phyloP scores from a whole-genome alignment of 2,113 vertebrate genomes.

The Grammomys dolichurus region DNA sequence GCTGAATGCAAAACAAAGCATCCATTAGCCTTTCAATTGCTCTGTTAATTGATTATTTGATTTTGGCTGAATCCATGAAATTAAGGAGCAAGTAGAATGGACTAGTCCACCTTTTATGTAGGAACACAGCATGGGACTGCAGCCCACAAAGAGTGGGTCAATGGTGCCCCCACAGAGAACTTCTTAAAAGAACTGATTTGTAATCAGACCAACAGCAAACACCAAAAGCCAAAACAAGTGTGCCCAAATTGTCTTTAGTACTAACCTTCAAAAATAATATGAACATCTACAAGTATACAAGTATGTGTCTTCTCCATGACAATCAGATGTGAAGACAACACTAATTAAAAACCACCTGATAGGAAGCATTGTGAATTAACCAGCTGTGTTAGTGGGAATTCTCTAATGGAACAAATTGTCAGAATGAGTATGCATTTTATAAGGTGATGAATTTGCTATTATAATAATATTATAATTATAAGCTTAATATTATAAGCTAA shows the following conservation, averaged over 20 bases:
- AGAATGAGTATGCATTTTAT: not conserved
- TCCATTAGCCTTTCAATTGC: conserved; percentile 32
- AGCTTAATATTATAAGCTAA: no score
- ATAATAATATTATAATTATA: no score
- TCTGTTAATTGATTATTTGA: not conserved
- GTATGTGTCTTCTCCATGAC: not conserved
- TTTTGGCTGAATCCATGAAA: conserved; percentile 37
- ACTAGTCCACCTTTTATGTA: not conserved
- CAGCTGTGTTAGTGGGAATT: not conserved
- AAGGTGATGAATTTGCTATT: not conserved
- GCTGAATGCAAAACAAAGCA: not conserved
- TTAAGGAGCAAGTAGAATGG: not conserved
- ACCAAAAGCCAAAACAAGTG: not conserved
- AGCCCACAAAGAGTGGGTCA: not conserved
- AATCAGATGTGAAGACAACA: not conserved
- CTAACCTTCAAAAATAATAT: conserved; percentile 12
- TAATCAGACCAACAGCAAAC: not conserved
- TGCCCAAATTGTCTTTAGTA: not conserved
- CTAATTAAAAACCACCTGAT: not conserved
- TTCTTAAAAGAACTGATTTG: not conserved
- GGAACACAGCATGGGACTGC: not conserved
- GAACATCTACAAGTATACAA: not conserved
- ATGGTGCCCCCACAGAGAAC: not conserved
- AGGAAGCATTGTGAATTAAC: not conserved
- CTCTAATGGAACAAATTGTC: not conserved